Evolutionary conservation across 2,888 invertebrate species (phyloP).

Genomic region (Microctonus brassicae): DNA sequence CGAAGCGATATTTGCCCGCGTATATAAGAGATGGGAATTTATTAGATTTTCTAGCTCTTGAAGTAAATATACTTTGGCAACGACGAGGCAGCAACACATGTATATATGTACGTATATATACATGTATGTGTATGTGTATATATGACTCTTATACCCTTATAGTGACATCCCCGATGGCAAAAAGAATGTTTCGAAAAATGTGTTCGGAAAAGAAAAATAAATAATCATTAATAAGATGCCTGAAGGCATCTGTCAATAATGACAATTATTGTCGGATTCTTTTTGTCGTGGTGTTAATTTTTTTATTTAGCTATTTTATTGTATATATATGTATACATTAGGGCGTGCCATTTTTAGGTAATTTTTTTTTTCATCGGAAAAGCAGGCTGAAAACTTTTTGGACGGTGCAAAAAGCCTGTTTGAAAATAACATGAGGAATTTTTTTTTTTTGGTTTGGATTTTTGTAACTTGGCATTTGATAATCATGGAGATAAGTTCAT

Average conservation of each 20-base stretch:
- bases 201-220: not conserved
- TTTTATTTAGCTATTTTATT: not conserved
- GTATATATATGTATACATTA: too few relatives aligned
- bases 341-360: too few relatives aligned
- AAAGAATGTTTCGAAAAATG: not conserved
- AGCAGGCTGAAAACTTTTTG: too few relatives aligned
- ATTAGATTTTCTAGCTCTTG: slow-evolving; percentile 56
- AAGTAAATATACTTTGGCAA: slow-evolving; percentile 63
- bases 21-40: slow-evolving; percentile 41
- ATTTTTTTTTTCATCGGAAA: too few relatives aligned
- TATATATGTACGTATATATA: too few relatives aligned
- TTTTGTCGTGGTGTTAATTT: not conserved
- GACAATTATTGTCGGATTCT: not conserved
- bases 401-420: too few relatives aligned
- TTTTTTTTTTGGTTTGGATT: too few relatives aligned
- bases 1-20: slow-evolving; percentile 30
- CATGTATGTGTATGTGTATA: too few relatives aligned
- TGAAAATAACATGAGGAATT: too few relatives aligned
- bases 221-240: not conserved
- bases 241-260: not conserved
- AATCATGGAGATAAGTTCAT: too few relatives aligned
- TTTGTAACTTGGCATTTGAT: too few relatives aligned
- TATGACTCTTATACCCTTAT: not conserved
- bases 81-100: slow-evolving; percentile 30
- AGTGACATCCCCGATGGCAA: too few relatives aligned